Percentiles rank a stretch among this genome's conserved stretches.
Conservation (phyloP, 35 echinoderm and acorn worm species). For the Nesometra sesokonis region DNA sequence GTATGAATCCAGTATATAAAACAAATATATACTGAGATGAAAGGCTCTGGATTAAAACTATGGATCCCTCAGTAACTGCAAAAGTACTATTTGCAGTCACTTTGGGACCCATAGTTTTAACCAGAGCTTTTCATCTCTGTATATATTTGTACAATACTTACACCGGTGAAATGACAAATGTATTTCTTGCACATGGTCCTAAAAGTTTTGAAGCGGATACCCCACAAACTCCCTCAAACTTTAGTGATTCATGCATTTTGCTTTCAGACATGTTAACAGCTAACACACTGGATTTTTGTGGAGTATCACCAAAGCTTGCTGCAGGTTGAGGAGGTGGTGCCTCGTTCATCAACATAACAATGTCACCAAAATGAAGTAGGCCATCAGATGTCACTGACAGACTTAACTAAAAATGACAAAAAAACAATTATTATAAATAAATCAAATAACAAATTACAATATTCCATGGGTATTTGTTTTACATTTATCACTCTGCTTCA, state of each 20-base stretch:
- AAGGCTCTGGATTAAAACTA: too few relatives aligned
- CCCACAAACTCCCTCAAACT: conserved; percentile 70
- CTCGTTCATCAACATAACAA: conserved; percentile 79
- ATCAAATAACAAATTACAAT: neutral
- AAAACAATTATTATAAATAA: neutral
- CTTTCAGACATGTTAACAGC: conserved; percentile 74
- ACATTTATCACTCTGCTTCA: too few relatives aligned
- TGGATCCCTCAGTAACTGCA: too few relatives aligned
- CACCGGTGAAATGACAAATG: conserved; percentile 80
- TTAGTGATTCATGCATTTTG: conserved; percentile 64
- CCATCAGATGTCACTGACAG: conserved; percentile 81
- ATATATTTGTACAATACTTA: conserved; percentile 56
- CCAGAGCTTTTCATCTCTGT: too few relatives aligned
- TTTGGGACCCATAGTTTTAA: too few relatives aligned
- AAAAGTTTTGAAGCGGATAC: conserved; percentile 48
- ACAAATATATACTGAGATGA: too few relatives aligned
- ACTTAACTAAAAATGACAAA: conserved; percentile 29
- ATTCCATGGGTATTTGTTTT: too few relatives aligned
- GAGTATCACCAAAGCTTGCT: conserved; percentile 52
- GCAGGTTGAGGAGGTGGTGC: conserved; percentile 43
- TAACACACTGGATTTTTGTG: conserved; percentile 52
- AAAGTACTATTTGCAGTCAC: too few relatives aligned
- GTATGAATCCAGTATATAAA: too few relatives aligned
- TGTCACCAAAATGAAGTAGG: conserved; percentile 80
- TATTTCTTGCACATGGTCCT: conserved; percentile 69